Evolutionary conservation across 2,113 vertebrate species (phyloP).

Genomic region (Corvus cornix): DNA sequence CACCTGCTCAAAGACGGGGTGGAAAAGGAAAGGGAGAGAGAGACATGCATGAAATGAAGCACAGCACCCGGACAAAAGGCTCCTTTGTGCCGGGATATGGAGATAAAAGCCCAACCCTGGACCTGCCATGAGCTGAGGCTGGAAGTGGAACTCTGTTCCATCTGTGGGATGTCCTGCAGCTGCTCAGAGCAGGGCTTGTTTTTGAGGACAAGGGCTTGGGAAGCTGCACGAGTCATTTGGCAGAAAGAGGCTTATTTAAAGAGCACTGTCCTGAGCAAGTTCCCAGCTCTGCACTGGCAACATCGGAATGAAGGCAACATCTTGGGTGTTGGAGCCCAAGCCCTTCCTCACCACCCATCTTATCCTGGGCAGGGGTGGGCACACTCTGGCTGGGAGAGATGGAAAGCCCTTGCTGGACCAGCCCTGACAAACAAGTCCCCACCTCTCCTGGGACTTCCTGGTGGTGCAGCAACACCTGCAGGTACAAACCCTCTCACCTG

Average conservation of each 20-base stretch:
- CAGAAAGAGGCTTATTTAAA: background rate
- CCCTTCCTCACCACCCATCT: fast-evolving
- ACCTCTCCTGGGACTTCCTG: fast-evolving
- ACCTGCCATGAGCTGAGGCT: background rate
- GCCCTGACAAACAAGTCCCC: background rate
- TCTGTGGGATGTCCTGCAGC: fast-evolving
- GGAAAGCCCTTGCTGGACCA: background rate
- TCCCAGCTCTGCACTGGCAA: background rate
- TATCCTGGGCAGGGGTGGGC: background rate
- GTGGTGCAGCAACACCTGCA: background rate
- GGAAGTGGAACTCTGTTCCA: background rate
- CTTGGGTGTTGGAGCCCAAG: background rate
- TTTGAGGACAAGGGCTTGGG: background rate
- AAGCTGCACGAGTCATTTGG: background rate
- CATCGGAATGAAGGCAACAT: fast-evolving
- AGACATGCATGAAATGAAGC: background rate
- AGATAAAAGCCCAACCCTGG: background rate
- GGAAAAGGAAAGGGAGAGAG: background rate
- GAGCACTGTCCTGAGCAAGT: background rate
- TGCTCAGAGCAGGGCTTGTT: background rate
- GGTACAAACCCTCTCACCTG: slow-evolving; percentile 14
- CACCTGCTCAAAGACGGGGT: background rate
- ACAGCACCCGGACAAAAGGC: background rate
- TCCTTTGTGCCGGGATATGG: background rate
- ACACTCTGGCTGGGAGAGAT: background rate